Evolutionary conservation across 2,797 vertebrate species (phyloP), one percentile per base, ranked within the genome.

Genomic region (Nyctalus aviator): DNA sequence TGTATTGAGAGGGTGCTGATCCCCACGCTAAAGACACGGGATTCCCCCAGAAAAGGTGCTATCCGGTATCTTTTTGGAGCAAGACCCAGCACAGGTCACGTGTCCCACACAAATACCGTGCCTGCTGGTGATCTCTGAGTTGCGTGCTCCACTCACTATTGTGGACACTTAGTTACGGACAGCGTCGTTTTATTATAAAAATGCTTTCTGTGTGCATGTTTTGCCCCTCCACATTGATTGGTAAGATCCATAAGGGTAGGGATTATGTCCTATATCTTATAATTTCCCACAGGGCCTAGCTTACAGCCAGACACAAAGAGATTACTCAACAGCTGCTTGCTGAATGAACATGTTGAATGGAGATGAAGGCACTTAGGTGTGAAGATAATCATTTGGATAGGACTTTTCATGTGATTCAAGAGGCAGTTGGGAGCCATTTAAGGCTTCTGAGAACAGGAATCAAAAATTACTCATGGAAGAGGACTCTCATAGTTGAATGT

Each of bases 401-500:
- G 77, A 44, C 64, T 94, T 95, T 95, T 94, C 89, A 96, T 95
- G 93, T 95, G 94, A 93, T 92, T 96, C 73, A 95, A 94, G 90
- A 97, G 96, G 84, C 84, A 83, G 1, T 88, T 72, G 84, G 95
- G 90, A 93, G 50, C 87, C 88, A 94, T 71, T 85, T 76, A 77
- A 93, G 77, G 50, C 69, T 90, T 96, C 82, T 79, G 44, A 92
- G 71, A 96, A 92, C 23, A 83, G 32, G 59, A 91, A 88, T 94
- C 21, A 85, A 94, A 94, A 94, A 64, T 91, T 95, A 83, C 68
- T 87, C 48, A 57, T 23, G 37, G 35, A 87, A 92, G 84, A 81
- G 44, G 76, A 95, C 69, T 57, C 64, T 96, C 81, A 44, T 3
- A 2, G 18, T 82, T 95, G 32, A 78, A 62, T 79, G 30, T 90